phyloP scores from a whole-genome alignment of 2,888 invertebrate genomes.

The Lepidocyrtoides sp. region DNA sequence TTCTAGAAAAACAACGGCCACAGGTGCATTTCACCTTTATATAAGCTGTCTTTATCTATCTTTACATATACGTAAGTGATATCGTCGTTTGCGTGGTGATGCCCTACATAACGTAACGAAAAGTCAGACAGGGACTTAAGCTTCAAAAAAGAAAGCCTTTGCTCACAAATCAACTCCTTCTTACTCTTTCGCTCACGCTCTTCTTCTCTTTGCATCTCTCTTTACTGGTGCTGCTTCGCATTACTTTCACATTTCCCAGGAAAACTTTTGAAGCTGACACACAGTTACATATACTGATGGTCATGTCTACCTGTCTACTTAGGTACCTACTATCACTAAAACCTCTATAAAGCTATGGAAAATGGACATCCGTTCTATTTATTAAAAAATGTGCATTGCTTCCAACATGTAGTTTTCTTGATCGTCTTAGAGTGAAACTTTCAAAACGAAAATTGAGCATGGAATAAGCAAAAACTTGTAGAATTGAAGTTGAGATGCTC shows the following conservation, averaged over 20 bases:
- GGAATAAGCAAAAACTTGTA: background rate
- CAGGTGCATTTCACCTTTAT: slow-evolving; percentile 52
- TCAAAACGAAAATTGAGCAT: slow-evolving; percentile 8
- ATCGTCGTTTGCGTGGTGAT: background rate
- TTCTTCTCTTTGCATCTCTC: slow-evolving; percentile 2
- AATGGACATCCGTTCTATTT: background rate
- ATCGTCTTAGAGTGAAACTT: background rate
- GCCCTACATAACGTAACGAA: background rate
- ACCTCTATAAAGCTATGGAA: background rate
- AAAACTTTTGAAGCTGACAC: background rate
- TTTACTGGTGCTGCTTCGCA: background rate
- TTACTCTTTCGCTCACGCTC: background rate
- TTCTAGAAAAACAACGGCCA: slow-evolving; percentile 25
- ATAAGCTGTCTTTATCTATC: background rate
- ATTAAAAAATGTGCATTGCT: background rate
- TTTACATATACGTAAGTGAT: background rate
- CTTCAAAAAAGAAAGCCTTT: background rate
- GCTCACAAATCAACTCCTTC: slow-evolving; percentile 58
- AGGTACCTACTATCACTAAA: too few species aligned
- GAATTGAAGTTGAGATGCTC: background rate
- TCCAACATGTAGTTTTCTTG: background rate
- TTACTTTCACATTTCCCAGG: background rate
- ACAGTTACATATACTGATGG: background rate
- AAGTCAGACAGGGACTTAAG: slow-evolving; percentile 36
- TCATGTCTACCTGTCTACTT: background rate